These are phyloP conservation scores for Passer montanus DNA, from an alignment of 2,113 vertebrate species.

Conservation along the genomic window DNA sequence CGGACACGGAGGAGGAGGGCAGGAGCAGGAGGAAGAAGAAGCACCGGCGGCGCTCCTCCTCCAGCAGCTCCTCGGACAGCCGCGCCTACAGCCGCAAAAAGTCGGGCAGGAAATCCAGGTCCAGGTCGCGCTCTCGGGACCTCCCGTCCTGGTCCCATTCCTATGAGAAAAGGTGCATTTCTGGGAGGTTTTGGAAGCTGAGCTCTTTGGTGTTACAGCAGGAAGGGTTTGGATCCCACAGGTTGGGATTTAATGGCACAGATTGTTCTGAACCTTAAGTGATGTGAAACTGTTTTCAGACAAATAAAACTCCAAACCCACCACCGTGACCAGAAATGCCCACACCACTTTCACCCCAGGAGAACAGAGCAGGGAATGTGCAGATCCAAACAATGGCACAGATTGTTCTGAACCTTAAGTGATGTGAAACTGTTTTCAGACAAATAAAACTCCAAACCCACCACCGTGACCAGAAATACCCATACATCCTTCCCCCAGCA, in stretches of 20 bases:
- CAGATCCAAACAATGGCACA: not conserved
- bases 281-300: not conserved
- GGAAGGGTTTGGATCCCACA: not conserved
- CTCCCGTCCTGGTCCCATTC: conserved; percentile 78
- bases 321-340: not conserved
- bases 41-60: conserved; percentile 85
- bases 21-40: conserved; percentile 88
- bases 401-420: not conserved
- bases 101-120: conserved; percentile 83
- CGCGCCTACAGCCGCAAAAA: conserved; percentile 82
- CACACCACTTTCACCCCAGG: not conserved
- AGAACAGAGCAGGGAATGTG: not conserved
- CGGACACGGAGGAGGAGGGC: conserved; percentile 89
- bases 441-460: not conserved
- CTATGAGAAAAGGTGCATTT: conserved; percentile 78
- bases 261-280: not conserved
- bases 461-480: not conserved
- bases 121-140: conserved; percentile 80
- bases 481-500: not conserved
- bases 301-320: not conserved
- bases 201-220: fast-evolving
- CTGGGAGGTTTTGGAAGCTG: not conserved
- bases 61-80: conserved; percentile 88
- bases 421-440: not conserved
- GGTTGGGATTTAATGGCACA: not conserved